Percentiles rank a stretch among this genome's conserved stretches.
These are phyloP conservation scores for Drosophila nebulosa DNA, from an alignment of 1,140 invertebrate genomes.

Conservation along the genomic window DNA sequence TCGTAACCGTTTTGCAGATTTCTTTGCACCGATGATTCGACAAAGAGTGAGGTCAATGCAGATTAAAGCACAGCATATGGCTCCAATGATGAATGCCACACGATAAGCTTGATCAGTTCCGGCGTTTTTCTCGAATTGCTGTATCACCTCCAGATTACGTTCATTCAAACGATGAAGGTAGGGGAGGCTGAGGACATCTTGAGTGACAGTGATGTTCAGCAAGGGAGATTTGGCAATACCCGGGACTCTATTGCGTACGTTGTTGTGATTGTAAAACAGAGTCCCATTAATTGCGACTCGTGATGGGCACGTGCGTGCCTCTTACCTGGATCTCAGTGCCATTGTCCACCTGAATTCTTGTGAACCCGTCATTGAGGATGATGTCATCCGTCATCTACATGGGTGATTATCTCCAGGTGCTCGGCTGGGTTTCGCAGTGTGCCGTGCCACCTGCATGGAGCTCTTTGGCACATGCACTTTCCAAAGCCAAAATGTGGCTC, in stretches of 20 bases:
- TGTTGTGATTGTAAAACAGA: not conserved
- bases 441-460: conserved; percentile 12
- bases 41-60: conserved; percentile 3
- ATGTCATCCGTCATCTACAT: not conserved
- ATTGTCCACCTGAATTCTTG: conserved; percentile 2
- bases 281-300: conserved; percentile 18
- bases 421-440: conserved; percentile 13
- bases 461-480: too few species aligned
- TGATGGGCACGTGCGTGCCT: conserved; percentile 23
- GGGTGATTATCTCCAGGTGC: not conserved
- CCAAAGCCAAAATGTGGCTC: conserved; percentile 6
- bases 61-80: conserved; percentile 5
- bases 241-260: not conserved
- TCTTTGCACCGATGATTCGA: not conserved
- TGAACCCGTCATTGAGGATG: conserved; percentile 5
- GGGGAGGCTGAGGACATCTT: conserved; percentile 5
- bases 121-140: not conserved
- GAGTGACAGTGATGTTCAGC: conserved; percentile 1
- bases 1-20: not conserved
- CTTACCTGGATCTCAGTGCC: not conserved
- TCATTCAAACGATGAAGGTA: conserved; percentile 10
- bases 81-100: not conserved
- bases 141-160: conserved; percentile 3
- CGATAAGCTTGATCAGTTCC: not conserved
- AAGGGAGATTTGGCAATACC: conserved; percentile 2